Evolutionary conservation across 2,113 vertebrate genomes (phyloP), one percentile per base, ranked within the genome.

Genomic region (Cottus gobio): DNA sequence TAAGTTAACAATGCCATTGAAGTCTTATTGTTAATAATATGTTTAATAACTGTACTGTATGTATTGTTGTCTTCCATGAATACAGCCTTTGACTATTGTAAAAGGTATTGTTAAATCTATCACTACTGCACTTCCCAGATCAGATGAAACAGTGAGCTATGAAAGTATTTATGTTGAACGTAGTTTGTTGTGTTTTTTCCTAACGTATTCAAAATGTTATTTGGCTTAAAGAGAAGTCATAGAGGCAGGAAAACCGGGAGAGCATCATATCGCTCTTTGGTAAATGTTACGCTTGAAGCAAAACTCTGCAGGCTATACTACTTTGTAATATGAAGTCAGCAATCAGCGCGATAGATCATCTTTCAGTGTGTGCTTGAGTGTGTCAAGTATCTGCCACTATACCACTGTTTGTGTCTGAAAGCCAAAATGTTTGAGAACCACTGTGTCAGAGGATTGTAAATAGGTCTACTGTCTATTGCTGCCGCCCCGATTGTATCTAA

Each of bases 381-480:
- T 67, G 48, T 74, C 31, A 8, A 4, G 46, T 73, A 71, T 57
- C 67, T 61, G 50, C 62, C 64, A 31, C 44, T 65, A 52, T 22
- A 71, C 79, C 54, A 64, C 44, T 60, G 20, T 90, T 82, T 74
- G 71, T 71, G 65, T 87, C 39, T 86, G 75, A 85, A 72, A 86
- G 78, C 71, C 72, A 67, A 88, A 78, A 68, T 26, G 20, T 83
- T 57, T 37, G 37, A 81, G 24, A 84, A 65, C 8, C 77, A 77
- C 74, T 83, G 78, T 90, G 83, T 87, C 48, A 69, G 70, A 87
- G 9, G 36, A 82, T 60, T 88, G 58, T 77, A 80, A 70, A 75
- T 74, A 62, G 52, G 54, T 62, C 26, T 30, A 61, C 50, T 83
- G 37, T 85, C 60, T 67, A 67, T 42, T 88, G 76, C 70, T 76